Evolutionary conservation across 2,888 invertebrate species (phyloP).

Genomic region (Leistus spinibarbis): DNA sequence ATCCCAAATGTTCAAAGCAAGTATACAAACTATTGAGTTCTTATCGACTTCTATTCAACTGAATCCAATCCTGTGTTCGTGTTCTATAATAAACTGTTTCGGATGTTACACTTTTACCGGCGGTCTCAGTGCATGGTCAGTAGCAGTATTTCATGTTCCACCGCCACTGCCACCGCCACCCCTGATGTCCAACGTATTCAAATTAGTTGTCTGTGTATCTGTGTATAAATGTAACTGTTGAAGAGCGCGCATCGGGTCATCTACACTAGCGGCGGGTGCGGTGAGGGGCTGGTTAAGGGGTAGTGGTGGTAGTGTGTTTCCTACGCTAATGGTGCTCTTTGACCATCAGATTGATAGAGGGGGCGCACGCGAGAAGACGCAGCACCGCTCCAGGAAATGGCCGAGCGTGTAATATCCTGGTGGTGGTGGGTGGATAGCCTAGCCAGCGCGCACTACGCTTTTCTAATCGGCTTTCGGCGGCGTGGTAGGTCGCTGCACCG

Average conservation of each 20-base stretch:
- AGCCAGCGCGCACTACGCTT: background rate
- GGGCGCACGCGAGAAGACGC: slow-evolving; percentile 49
- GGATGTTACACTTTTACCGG: background rate
- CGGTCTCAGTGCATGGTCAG: slow-evolving; percentile 20
- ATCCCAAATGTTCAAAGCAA: too few species aligned
- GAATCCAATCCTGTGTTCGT: background rate
- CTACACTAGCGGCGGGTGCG: slow-evolving; percentile 40
- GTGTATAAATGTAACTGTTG: slow-evolving; percentile 28
- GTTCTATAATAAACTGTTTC: background rate
- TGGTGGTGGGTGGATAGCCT: background rate
- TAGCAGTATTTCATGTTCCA: slow-evolving; percentile 24
- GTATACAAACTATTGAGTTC: too few species aligned
- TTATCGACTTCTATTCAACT: background rate
- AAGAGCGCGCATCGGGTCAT: slow-evolving; percentile 17
- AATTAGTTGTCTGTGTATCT: slow-evolving; percentile 20
- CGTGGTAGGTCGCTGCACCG: too few species aligned
- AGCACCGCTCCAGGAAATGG: slow-evolving; percentile 43
- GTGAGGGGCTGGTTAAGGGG: slow-evolving; percentile 40
- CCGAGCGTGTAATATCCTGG: slow-evolving; percentile 37
- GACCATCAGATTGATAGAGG: slow-evolving; percentile 48
- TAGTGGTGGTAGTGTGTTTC: slow-evolving; percentile 43
- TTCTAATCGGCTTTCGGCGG: background rate
- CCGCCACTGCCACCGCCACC: slow-evolving; percentile 4
- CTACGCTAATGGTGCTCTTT: slow-evolving; percentile 48
- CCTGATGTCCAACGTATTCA: slow-evolving; percentile 22